phyloP scores from a whole-genome alignment of 2,113 vertebrate species.

The Forbesichthys papilliferus region DNA sequence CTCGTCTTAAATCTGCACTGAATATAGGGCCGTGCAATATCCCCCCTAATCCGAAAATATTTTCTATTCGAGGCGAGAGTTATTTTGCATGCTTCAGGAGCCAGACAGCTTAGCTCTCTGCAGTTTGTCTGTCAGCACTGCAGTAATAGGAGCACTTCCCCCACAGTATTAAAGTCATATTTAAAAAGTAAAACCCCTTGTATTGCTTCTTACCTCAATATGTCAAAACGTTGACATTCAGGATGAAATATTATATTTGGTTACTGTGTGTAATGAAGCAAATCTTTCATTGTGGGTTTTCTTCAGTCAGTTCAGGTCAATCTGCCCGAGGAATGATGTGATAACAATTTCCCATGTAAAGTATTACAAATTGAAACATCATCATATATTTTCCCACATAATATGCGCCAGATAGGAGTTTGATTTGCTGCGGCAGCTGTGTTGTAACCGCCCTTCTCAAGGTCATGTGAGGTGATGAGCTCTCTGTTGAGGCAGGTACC shows the following conservation, averaged over 20 bases:
- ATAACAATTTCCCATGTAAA: no score
- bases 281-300: neutral
- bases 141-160: slow-evolving; percentile 12
- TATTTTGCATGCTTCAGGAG: slow-evolving; percentile 32
- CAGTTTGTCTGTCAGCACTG: slow-evolving; percentile 40
- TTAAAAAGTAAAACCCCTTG: neutral
- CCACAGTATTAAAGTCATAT: neutral
- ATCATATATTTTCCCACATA: neutral
- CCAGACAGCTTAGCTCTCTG: neutral
- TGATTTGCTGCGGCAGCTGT: neutral
- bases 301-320: no score
- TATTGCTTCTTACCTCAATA: slow-evolving; percentile 15
- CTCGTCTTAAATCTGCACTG: slow-evolving; percentile 28
- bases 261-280: no score
- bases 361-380: neutral
- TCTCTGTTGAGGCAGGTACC: slow-evolving; percentile 22
- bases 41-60: slow-evolving; percentile 29
- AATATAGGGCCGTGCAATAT: slow-evolving; percentile 22
- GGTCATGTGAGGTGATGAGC: slow-evolving; percentile 5
- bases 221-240: slow-evolving; percentile 2
- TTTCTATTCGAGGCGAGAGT: slow-evolving; percentile 20
- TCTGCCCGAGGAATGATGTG: no score
- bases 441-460: slow-evolving; percentile 1
- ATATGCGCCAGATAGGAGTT: neutral
- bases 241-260: no score